phyloP scores from a whole-genome alignment of 1,140 invertebrate genomes.

The Homalodisca vitripennis region DNA sequence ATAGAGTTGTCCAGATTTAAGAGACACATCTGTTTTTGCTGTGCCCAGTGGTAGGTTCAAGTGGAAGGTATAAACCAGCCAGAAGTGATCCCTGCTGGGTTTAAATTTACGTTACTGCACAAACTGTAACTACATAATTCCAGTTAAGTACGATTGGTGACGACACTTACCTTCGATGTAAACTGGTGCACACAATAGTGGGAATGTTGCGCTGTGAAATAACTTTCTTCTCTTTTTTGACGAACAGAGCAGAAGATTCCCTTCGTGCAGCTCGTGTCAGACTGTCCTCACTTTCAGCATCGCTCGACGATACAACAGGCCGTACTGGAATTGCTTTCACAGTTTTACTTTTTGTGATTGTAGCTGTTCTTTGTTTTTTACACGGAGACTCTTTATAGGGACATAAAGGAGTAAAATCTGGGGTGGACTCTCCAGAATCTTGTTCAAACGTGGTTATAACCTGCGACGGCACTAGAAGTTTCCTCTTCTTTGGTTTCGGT shows the following conservation, averaged over 20 bases:
- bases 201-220: constrained; percentile 18
- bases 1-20: neutral
- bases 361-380: neutral
- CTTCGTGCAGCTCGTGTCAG: neutral
- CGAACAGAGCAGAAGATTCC: constrained; percentile 20
- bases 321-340: neutral
- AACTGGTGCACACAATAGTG: constrained; percentile 42
- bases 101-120: neutral
- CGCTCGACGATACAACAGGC: neutral
- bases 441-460: neutral
- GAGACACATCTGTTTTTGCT: neutral
- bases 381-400: neutral
- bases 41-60: neutral
- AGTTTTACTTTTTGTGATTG: constrained; percentile 1
- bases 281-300: constrained; percentile 13
- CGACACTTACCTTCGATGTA: constrained; percentile 40
- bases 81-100: neutral
- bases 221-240: constrained; percentile 29
- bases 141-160: neutral
- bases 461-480: neutral
- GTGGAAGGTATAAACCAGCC: neutral
- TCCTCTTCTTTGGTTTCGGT: neutral
- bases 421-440: neutral
- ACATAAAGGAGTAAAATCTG: neutral
- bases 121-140: neutral